Evolutionary conservation across 2,797 vertebrate species (phyloP).

Genomic region (Dicrostonyx torquatus): DNA sequence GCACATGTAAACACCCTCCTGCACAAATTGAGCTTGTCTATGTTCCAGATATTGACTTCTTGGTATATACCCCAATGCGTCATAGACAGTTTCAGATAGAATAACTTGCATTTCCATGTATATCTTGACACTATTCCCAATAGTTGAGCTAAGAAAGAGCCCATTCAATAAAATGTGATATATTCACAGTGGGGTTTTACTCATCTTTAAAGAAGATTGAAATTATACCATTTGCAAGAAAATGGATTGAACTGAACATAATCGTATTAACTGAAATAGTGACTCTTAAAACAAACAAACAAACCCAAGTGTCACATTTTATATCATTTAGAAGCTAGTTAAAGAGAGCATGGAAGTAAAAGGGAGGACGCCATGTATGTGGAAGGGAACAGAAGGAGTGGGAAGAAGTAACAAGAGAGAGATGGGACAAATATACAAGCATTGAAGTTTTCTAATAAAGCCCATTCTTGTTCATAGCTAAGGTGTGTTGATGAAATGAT

Average conservation of each 20-base stretch:
- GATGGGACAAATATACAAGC: fast-evolving
- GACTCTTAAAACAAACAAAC: neutral
- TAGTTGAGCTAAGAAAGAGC: neutral
- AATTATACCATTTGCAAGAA: neutral
- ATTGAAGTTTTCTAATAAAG: neutral
- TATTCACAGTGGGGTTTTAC: neutral
- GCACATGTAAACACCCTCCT: neutral
- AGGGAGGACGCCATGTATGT: neutral
- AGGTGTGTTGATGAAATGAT: neutral
- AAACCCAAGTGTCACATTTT: neutral
- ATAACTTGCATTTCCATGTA: neutral
- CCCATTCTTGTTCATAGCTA: neutral
- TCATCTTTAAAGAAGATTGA: neutral
- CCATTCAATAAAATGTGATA: neutral
- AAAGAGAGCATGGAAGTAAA: neutral
- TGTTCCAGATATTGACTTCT: neutral
- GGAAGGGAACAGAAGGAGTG: neutral
- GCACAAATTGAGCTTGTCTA: neutral
- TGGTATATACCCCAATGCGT: no score
- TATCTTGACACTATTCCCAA: neutral
- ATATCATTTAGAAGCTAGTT: neutral
- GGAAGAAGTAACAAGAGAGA: neutral
- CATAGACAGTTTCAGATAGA: neutral
- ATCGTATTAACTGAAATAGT: neutral
- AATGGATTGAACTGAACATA: neutral